phyloP scores from a whole-genome alignment of 2,113 vertebrate genomes.

The Etheostoma cragini region DNA sequence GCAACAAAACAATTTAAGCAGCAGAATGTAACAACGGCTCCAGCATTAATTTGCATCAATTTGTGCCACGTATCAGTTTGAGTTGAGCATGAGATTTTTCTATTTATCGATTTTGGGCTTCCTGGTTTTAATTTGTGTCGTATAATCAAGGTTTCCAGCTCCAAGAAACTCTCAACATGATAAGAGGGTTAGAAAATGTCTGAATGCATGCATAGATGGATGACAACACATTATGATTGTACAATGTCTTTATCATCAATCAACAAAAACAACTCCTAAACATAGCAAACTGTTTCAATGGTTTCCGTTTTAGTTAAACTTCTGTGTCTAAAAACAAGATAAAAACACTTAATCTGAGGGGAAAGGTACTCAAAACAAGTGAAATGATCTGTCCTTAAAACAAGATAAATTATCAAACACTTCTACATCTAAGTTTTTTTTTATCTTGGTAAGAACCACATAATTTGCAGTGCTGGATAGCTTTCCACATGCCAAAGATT shows the following conservation, averaged over 20 bases:
- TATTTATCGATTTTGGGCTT: neutral
- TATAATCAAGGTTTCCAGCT: neutral
- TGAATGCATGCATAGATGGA: neutral
- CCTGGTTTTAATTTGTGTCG: neutral
- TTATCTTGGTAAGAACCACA: too few species aligned
- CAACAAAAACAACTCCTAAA: neutral
- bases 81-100: neutral
- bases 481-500: neutral
- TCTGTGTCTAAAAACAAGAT: neutral
- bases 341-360: too few species aligned
- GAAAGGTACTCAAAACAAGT: too few species aligned
- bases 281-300: neutral
- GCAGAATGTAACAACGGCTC: neutral
- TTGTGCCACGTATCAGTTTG: too few species aligned
- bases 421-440: too few species aligned
- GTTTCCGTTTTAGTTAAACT: neutral
- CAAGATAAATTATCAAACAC: too few species aligned
- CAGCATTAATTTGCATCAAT: constrained; percentile 8
- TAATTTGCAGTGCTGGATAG: too few species aligned
- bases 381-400: too few species aligned
- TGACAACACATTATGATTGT: neutral
- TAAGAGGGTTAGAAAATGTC: neutral
- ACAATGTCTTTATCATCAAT: neutral
- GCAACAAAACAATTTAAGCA: neutral
- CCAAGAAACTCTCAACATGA: neutral